phyloP scores from a whole-genome alignment of 2,113 vertebrate genomes.

The Balaenoptera acutorostrata region DNA sequence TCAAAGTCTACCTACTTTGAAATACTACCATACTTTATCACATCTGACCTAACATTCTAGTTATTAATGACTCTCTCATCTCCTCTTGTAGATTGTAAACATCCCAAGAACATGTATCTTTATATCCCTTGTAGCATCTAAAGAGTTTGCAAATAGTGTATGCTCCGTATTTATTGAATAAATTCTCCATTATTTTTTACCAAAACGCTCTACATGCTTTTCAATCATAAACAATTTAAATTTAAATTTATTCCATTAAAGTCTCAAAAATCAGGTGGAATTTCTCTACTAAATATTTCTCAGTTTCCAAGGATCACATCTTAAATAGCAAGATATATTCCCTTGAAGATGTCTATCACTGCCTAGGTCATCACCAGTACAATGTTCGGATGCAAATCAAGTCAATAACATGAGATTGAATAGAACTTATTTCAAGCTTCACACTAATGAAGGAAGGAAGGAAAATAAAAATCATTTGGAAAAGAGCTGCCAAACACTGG shows the following conservation, averaged over 20 bases:
- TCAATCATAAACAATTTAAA: slow-evolving; percentile 14
- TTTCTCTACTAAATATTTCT: neutral
- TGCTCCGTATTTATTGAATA: neutral
- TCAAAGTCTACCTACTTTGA: neutral
- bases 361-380: neutral
- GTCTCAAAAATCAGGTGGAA: neutral
- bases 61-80: neutral
- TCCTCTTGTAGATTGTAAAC: neutral
- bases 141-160: neutral
- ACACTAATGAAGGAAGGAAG: slow-evolving; percentile 36
- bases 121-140: neutral
- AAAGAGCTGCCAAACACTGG: slow-evolving; percentile 18
- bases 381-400: slow-evolving; percentile 54
- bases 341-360: neutral
- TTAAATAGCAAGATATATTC: slow-evolving; percentile 19
- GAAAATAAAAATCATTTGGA: slow-evolving; percentile 37
- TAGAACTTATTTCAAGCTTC: slow-evolving; percentile 43
- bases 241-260: neutral
- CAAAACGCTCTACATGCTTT: neutral
- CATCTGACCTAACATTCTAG: neutral
- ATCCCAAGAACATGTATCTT: neutral
- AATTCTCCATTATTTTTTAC: neutral
- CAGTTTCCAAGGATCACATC: neutral
- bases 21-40: neutral
- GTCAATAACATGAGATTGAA: slow-evolving; percentile 28